phyloP scores from a whole-genome alignment of 2,888 invertebrate genomes.

The Zaprionus obscuricornis region DNA sequence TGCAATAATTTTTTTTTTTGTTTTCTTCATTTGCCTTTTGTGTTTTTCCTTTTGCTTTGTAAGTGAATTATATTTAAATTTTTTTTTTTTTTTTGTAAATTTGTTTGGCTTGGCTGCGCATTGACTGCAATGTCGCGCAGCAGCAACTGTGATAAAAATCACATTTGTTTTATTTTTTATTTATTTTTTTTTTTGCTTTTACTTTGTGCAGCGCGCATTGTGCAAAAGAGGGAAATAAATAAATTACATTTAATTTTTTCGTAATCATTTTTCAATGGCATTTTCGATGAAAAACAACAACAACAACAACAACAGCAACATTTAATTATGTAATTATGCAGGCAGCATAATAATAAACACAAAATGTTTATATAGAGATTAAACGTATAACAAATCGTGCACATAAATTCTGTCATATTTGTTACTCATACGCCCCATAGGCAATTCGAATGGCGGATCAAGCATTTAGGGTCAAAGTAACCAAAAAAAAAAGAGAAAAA shows the following conservation, averaged over 20 bases:
- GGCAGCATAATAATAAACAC: too few species aligned
- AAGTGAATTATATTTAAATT: conserved; percentile 70
- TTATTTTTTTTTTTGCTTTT: conserved; percentile 45
- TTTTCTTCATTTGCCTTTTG: conserved; percentile 34
- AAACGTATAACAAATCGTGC: too few species aligned
- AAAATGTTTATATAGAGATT: too few species aligned
- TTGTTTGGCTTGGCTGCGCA: conserved; percentile 61
- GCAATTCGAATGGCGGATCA: too few species aligned
- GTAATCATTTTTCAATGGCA: conserved; percentile 70
- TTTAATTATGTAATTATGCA: too few species aligned
- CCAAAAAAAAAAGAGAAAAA: too few species aligned
- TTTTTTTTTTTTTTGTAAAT: too few species aligned
- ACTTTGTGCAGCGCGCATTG: conserved; percentile 35
- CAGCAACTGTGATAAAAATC: conserved; percentile 72
- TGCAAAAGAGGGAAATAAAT: conserved; percentile 36
- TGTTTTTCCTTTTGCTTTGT: conserved; percentile 28
- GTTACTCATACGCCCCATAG: too few species aligned
- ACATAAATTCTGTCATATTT: too few species aligned
- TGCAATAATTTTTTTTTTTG: conserved; percentile 60
- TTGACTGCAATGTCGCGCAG: too few species aligned
- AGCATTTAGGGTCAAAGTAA: too few species aligned
- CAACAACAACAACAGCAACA: background rate
- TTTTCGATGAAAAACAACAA: background rate
- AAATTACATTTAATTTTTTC: conserved; percentile 72
- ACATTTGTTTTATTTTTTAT: conserved; percentile 42